phyloP scores from a whole-genome alignment of 2,888 invertebrate genomes.

The Lasioglossum oenotherae region DNA sequence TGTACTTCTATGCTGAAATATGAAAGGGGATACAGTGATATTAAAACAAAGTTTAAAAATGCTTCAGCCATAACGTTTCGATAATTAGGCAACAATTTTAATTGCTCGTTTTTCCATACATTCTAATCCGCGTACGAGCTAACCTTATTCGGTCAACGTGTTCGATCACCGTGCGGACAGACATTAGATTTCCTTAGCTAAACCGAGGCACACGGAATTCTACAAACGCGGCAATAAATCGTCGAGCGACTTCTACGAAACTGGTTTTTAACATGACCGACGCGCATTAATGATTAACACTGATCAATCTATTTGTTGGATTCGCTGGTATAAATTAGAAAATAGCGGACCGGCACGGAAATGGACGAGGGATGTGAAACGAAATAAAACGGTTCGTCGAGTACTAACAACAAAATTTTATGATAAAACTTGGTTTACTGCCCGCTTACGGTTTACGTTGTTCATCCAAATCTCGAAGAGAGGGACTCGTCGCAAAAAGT shows the following conservation, averaged over 20 bases:
- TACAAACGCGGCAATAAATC: background rate
- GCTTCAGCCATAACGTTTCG: background rate
- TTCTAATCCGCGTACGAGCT: background rate
- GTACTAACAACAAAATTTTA: constrained; percentile 64
- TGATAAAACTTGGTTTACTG: constrained; percentile 76
- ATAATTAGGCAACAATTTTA: background rate
- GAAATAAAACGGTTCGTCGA: constrained; percentile 33
- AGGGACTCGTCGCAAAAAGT: constrained; percentile 31
- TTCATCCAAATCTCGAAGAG: constrained; percentile 27
- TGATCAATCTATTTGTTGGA: constrained; percentile 20
- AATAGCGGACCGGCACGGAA: background rate
- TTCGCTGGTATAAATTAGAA: constrained; percentile 16
- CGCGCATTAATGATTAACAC: background rate
- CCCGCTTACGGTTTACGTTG: constrained; percentile 50
- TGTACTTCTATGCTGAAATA: too few relatives aligned
- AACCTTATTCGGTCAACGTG: background rate
- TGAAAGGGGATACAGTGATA: too few relatives aligned
- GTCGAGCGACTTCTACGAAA: background rate
- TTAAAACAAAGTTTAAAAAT: too few relatives aligned
- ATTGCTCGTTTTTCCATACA: background rate
- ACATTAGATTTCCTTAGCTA: background rate
- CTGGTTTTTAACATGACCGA: constrained; percentile 5
- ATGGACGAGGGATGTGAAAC: constrained; percentile 31
- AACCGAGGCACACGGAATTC: background rate
- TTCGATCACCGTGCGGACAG: background rate